Evolutionary conservation across 92 coral and sea anemone species (phyloP).

Genomic region (Epizoanthus illoricatus): DNA sequence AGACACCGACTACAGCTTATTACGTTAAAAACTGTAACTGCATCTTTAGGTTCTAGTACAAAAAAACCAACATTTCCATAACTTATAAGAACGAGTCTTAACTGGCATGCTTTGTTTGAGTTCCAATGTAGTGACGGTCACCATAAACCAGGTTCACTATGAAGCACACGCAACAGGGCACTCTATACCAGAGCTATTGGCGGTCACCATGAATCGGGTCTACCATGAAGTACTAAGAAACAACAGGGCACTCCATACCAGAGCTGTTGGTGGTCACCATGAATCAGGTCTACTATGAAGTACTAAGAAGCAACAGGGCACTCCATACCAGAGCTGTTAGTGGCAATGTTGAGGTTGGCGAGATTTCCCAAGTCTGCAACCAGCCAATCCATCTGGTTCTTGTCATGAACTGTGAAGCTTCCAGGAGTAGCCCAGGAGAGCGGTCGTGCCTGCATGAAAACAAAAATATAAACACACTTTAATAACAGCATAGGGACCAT

Average conservation of each 20-base stretch:
- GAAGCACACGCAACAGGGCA: constrained; percentile 22
- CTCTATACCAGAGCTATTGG: constrained; percentile 19
- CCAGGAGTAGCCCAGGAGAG: constrained; percentile 97
- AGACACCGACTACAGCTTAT: too few species aligned
- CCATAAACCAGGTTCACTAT: too few species aligned
- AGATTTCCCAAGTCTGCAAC: constrained; percentile 80
- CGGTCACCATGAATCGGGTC: neutral
- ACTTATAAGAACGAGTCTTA: too few species aligned
- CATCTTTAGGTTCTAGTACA: too few species aligned
- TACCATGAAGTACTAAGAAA: constrained; percentile 11
- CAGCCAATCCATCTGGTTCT: constrained; percentile 81
- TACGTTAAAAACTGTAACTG: too few species aligned
- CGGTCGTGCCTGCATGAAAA: constrained; percentile 74
- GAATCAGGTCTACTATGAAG: too few species aligned
- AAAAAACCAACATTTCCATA: too few species aligned
- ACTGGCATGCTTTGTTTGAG: too few species aligned
- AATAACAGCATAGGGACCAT: too few species aligned
- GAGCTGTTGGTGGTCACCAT: constrained; percentile 9
- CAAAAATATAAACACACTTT: neutral
- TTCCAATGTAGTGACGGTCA: neutral
- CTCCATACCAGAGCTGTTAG: constrained; percentile 30
- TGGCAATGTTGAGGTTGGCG: constrained; percentile 11
- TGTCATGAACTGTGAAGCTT: constrained; percentile 81
- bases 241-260: constrained; percentile 38
- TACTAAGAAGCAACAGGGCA: constrained; percentile 38